phyloP scores from a whole-genome alignment of 2,113 vertebrate species.

The Scomber japonicus region DNA sequence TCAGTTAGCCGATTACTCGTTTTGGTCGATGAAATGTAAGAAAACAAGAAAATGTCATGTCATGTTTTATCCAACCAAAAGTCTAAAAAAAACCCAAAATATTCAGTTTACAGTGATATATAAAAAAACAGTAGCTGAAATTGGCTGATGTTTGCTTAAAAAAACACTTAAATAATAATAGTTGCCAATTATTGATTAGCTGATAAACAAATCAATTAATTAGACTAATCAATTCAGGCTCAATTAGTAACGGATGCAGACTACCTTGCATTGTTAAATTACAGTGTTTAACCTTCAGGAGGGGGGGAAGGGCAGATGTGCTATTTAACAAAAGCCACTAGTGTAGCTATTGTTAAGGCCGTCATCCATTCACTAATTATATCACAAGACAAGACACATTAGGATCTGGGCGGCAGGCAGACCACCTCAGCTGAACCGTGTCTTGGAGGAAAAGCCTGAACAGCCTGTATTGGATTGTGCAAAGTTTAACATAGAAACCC shows the following conservation, averaged over 20 bases:
- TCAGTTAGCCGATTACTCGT: background rate
- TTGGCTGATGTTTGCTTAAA: too few species aligned
- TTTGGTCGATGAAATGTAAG: background rate
- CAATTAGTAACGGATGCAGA: background rate
- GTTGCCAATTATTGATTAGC: too few species aligned
- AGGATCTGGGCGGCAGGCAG: background rate
- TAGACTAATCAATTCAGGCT: conserved; percentile 9
- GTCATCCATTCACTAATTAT: conserved; percentile 1
- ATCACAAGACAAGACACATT: background rate
- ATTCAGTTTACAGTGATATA: conserved; percentile 4
- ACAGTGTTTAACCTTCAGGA: conserved; percentile 7
- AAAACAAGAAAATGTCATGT: background rate
- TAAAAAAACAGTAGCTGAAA: background rate
- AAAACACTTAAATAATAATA: too few species aligned
- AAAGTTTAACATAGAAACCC: background rate
- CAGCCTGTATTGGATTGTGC: background rate
- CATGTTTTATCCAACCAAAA: background rate
- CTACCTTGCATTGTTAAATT: conserved; percentile 1
- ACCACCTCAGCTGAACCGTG: background rate
- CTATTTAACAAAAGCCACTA: conserved; percentile 10
- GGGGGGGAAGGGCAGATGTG: background rate
- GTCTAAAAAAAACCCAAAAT: background rate
- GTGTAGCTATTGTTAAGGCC: background rate
- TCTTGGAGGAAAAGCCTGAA: background rate
- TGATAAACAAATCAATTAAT: conserved; percentile 1